Base-by-base conservation (phyloP, 2,888 invertebrate genomes). In the Desoria tigrina region DNA sequence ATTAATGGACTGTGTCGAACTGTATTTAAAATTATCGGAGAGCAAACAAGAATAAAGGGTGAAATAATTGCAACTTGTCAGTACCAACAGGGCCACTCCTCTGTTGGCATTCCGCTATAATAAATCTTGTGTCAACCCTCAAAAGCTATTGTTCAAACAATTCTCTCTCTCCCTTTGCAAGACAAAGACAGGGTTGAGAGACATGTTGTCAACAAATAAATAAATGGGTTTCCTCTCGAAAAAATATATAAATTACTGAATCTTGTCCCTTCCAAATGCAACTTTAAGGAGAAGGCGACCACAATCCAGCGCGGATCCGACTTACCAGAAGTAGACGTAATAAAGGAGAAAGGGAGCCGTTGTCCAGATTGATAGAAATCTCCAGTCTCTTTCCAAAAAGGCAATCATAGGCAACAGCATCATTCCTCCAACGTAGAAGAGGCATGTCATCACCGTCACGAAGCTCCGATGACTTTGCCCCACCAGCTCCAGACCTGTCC, bases 401-500 rank as follows among this genome's bases (percentile, higher is more conserved):
- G 93, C 90, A n/a, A 94, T 86, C 23, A 87, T 86, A 0, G 94
- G 88, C 56, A 94, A 81, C 78, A 93, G 82, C 80, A 93, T 88
- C 71, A 94, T 84, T 2, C 93, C 93, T 73, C 90, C 83, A 1
- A 93, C 93, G 79, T 94, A 94, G 80, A 93, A 93, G 62, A 92
- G 86, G 77, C 94, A 93, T 0, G 93, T 93, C 88, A 94, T 88
- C 6, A 94, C 90, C 0, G 94, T 94, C 0, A 94, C 91, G 80
- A 94, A 93, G 0, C 93, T 93, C 74, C 94, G 85, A 80, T 93
- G 93, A 78, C 89, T 91, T 21, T 93, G 92, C 2, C 94, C 94
- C 24, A 94, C 94, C 66, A 94, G 81, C 82, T 95, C 95, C 76
- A 94, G 82, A 66, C 93, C 94, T 94, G 79, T 73, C 57, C 27